Evolutionary conservation across 1,140 invertebrate genomes (phyloP).

Genomic region (Ericerus pela): DNA sequence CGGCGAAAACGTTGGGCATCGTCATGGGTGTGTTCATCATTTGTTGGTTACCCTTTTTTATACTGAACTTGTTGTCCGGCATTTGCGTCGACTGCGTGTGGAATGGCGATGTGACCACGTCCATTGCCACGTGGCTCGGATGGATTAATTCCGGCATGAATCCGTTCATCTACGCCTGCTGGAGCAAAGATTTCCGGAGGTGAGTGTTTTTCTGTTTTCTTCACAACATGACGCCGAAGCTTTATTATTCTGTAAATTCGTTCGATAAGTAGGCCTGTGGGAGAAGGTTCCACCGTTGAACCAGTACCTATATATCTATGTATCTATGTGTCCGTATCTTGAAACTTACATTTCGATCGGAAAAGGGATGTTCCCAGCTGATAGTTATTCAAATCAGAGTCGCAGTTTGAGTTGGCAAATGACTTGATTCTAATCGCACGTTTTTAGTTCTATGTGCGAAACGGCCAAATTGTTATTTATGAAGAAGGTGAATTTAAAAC

Average conservation of each 20-base stretch:
- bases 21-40: slow-evolving; percentile 98
- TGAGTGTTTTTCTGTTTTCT: slow-evolving; percentile 32
- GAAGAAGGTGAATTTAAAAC: no score
- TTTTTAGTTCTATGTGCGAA: no score
- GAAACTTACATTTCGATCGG: no score
- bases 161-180: slow-evolving; percentile 92
- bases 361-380: no score
- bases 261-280: no score
- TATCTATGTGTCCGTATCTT: no score
- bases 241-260: neutral
- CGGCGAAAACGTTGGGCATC: slow-evolving; percentile 84
- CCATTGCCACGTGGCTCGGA: slow-evolving; percentile 92
- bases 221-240: neutral
- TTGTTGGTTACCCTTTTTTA: slow-evolving; percentile 97
- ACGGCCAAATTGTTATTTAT: no score
- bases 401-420: no score
- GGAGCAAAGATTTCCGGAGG: slow-evolving; percentile 90
- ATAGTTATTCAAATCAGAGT: no score
- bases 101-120: slow-evolving; percentile 77
- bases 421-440: no score
- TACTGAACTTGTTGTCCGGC: slow-evolving; percentile 82
- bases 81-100: slow-evolving; percentile 72
- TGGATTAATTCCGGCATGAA: slow-evolving; percentile 99
- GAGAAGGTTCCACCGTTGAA: no score
- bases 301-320: no score